Conservation (phyloP, 1,140 invertebrate genomes). For the Polypedilum vanderplanki region DNA sequence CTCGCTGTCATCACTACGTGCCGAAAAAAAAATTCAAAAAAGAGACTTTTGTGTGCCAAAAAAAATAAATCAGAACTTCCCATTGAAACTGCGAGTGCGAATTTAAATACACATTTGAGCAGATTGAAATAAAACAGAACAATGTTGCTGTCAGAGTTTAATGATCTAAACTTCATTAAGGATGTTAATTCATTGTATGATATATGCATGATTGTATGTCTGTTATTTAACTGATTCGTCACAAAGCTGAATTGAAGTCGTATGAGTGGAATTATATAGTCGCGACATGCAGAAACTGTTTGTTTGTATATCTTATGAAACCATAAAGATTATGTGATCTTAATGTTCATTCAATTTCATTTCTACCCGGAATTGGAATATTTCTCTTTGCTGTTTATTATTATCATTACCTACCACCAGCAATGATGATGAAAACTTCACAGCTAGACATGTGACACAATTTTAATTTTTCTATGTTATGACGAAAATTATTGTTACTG, state of each 20-base stretch:
- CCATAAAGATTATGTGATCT: neutral
- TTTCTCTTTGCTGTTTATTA: too few relatives aligned
- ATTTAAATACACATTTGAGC: neutral
- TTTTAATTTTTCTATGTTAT: neutral
- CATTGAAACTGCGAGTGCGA: neutral
- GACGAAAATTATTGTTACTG: too few relatives aligned
- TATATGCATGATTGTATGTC: too few relatives aligned
- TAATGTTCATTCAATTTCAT: neutral
- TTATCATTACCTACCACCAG: too few relatives aligned
- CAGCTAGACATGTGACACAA: conserved; percentile 16
- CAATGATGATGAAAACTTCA: neutral
- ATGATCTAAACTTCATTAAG: neutral
- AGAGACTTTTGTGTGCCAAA: neutral
- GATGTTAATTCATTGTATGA: too few relatives aligned
- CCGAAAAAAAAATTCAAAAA: neutral
- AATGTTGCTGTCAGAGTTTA: neutral
- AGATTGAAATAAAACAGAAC: neutral
- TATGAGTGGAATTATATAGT: too few relatives aligned
- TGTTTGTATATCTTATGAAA: neutral
- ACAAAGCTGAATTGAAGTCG: too few relatives aligned
- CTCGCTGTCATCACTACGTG: neutral
- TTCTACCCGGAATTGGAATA: neutral
- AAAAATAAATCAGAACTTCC: neutral
- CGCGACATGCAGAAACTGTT: too few relatives aligned
- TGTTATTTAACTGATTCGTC: too few relatives aligned